phyloP scores from a whole-genome alignment of 2,113 vertebrate genomes.

The Aramus guarauna region DNA sequence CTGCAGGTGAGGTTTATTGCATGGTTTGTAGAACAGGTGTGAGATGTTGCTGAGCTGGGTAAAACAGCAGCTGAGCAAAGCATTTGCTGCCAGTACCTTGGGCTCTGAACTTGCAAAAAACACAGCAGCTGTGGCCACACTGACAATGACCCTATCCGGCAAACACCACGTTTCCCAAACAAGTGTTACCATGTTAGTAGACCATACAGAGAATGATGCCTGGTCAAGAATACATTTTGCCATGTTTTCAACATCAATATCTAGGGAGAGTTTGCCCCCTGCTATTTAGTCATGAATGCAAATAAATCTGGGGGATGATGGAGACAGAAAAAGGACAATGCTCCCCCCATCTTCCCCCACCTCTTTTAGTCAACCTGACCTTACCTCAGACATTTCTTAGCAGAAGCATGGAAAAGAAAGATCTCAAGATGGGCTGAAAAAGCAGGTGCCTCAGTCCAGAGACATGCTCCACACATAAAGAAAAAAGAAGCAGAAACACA shows the following conservation, averaged over 20 bases:
- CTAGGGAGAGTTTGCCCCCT: not conserved
- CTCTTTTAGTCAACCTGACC: not conserved
- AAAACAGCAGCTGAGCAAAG: not conserved
- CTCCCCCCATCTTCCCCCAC: fast-evolving
- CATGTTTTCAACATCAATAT: not conserved
- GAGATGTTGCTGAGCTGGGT: not conserved
- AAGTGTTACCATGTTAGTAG: not conserved
- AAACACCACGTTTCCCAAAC: not conserved
- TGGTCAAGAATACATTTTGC: not conserved
- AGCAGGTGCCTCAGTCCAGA: not conserved
- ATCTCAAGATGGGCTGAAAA: not conserved
- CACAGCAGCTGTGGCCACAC: not conserved
- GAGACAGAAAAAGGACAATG: not conserved
- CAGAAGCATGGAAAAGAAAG: not conserved
- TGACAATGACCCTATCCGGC: not conserved
- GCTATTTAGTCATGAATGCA: not conserved
- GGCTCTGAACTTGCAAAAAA: not conserved
- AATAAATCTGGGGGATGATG: not conserved
- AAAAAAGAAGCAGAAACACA: not conserved
- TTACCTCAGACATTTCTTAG: not conserved
- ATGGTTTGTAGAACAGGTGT: not conserved
- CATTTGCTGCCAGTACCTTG: not conserved
- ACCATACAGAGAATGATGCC: not conserved
- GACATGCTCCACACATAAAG: not conserved
- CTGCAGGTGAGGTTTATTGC: not conserved